Evolutionary conservation across 2,113 vertebrate genomes (phyloP).

Genomic region (Saccopteryx leptura): DNA sequence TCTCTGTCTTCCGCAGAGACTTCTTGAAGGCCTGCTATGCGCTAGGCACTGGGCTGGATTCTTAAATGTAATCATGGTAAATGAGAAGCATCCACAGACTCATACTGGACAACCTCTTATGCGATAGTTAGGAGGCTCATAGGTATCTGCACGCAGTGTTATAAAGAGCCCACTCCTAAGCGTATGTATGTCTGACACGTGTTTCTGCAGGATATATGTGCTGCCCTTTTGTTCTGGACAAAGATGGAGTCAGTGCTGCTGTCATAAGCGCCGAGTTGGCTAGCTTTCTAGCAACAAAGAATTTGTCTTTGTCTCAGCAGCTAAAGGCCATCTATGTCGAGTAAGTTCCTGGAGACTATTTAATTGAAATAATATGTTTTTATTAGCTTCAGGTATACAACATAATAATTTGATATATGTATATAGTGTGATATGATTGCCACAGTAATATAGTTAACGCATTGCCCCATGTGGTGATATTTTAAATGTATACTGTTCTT

Average conservation of each 20-base stretch:
- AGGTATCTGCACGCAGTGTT: rapidly evolving
- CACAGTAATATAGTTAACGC: neutral
- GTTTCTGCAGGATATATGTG: constrained; percentile 97
- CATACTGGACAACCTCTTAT: too few species aligned
- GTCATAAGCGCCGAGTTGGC: constrained; percentile 96
- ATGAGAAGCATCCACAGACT: neutral
- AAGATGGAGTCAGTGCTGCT: constrained; percentile 97
- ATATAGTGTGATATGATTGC: neutral
- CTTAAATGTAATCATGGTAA: neutral
- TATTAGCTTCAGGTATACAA: neutral
- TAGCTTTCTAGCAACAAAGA: constrained; percentile 93
- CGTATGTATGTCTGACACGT: rapidly evolving
- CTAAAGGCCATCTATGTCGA: constrained; percentile 94
- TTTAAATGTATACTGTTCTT: neutral
- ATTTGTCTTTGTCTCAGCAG: constrained; percentile 93
- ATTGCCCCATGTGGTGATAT: neutral
- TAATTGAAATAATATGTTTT: neutral
- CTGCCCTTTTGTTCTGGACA: constrained; percentile 96
- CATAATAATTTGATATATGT: neutral
- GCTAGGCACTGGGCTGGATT: neutral
- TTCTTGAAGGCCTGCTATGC: neutral
- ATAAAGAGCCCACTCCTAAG: neutral
- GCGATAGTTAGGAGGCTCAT: rapidly evolving
- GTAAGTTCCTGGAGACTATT: constrained; percentile 88
- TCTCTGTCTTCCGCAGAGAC: neutral